Evolutionary conservation across 2,797 vertebrate genomes (phyloP), one percentile per base, ranked within the genome.

Genomic region (Arnoldichthys spilopterus): DNA sequence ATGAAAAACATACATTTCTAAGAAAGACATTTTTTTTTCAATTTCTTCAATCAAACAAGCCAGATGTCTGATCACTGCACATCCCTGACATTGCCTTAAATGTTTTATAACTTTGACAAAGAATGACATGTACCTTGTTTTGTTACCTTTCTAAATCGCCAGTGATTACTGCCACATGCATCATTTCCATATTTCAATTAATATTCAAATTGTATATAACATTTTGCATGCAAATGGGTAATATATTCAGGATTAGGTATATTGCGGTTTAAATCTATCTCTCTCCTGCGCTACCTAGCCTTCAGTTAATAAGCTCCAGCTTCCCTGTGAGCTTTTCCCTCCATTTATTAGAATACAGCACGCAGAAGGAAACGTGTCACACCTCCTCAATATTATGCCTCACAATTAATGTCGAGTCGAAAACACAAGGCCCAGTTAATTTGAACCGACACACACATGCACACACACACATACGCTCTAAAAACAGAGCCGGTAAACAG

Each of bases 241-340:
- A 92, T 94, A 90, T 91, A 93, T 92, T 92, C 92, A 91, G 92
- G 92, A 94, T 93, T 93, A 94, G 92, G 90, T 93, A 88, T 89
- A 90, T 92, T 91, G 90, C 89, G 85, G 90, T 80, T 91, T 92
- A 90, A 91, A 92, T 90, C 91, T 91, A 82, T 91, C 87, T 85
- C 88, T 78, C 88, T 88, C 88, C 85, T 86, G 87, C 66, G 81
- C 86, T 91, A 92, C 91, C 92, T 92, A 90, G 89, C 77, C 64
- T 86, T 84, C 86, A 83, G 88, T 88, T 94, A 94, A 94, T 94
- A 94, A 94, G 93, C 92, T 84, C 20, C 47, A 40, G 89, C 87
- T 91, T 90, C 89, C 84, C 87, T 78, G 85, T 88, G 91, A 92
- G 89, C 90, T 92, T 86, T 70, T 59, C 56, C 76, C 90, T 93